A percentile compares a stretch with the other conserved stretches of the same genome.
phyloP scores from a whole-genome alignment of 2,113 vertebrate genomes.

The Geococcyx californianus region DNA sequence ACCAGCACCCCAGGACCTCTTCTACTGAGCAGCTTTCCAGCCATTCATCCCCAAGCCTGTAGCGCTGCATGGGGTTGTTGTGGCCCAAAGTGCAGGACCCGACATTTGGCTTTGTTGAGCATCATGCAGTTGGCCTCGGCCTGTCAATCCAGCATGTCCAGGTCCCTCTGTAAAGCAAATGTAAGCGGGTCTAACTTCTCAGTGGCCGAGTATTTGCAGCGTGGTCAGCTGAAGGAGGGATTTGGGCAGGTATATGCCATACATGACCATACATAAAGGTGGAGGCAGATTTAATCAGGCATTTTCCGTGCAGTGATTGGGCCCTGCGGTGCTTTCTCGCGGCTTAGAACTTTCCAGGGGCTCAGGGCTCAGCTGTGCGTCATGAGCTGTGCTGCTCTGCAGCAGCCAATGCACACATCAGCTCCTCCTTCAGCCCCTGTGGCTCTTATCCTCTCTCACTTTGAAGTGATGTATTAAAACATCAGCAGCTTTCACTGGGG shows the following conservation, averaged over 20 bases:
- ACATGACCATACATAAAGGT: background rate
- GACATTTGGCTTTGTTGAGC: too few relatives aligned
- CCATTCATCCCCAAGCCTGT: too few relatives aligned
- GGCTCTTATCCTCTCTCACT: background rate
- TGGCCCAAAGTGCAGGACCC: too few relatives aligned
- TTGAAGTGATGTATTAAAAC: background rate
- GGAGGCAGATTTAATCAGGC: background rate
- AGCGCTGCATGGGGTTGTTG: too few relatives aligned
- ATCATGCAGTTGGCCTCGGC: too few relatives aligned
- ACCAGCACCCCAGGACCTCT: too few relatives aligned
- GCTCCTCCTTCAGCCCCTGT: background rate
- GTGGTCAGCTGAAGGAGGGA: background rate
- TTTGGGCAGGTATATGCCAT: background rate
- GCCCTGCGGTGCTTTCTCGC: background rate
- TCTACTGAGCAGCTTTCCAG: too few relatives aligned
- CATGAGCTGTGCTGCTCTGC: background rate
- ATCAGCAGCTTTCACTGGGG: background rate
- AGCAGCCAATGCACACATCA: background rate
- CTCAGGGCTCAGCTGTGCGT: background rate
- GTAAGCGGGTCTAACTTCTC: background rate
- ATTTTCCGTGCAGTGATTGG: rapidly evolving
- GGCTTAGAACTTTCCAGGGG: background rate
- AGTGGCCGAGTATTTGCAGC: background rate
- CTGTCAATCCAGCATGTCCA: too few relatives aligned
- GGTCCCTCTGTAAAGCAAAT: too few relatives aligned